Evolutionary conservation across 2,113 vertebrate species (phyloP), one percentile per base, ranked within the genome.

Genomic region (Rhabdomys dilectus): DNA sequence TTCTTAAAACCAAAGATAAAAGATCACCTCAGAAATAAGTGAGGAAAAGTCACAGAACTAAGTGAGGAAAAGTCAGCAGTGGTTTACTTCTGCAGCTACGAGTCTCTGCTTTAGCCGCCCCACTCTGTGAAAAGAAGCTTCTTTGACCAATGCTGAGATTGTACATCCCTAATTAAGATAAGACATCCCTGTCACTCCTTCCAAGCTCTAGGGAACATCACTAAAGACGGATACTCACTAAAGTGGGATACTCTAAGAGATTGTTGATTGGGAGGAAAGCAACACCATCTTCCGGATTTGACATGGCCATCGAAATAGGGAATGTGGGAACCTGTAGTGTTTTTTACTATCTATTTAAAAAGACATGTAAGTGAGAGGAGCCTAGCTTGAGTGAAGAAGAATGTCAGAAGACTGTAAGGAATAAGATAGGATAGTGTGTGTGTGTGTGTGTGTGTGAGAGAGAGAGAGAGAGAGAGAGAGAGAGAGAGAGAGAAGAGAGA

Each of bases 1-100:
- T 81, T 15, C n/a, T 62, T 62, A 78, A 93, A 88, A 88, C 8
- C n/a, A 85, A 78, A 76, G 31, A 78, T 17, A 60, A 77, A 95
- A 85, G 19, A 42, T n/a, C 11, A 42, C 36, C 45, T 73, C 82
- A 70, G 64, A 45, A 86, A 76, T 53, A 11, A 78, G 34, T 5
- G 15, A 24, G 22, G 24, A 22, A 13, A n/a, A 9, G 13, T n/a
- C 2, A 16, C 82, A 70, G 64, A 45, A 86, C 70, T 53, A 11
- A 78, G 34, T 5, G 15, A 24, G 22, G 24, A 22, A 13, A n/a
- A 9, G 13, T n/a, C 2, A 16, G n/a, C 56, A 39, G n/a, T 7
- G 2, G 4, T 5, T 39, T 7, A 26, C 7, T 42, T 64, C 24
- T 64, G n/a, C 24, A 45, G 24, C 13, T 82, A 36, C 2, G 22